Conservation (phyloP, 2,888 invertebrate species). For the Hirtodrosophila alboralis region DNA sequence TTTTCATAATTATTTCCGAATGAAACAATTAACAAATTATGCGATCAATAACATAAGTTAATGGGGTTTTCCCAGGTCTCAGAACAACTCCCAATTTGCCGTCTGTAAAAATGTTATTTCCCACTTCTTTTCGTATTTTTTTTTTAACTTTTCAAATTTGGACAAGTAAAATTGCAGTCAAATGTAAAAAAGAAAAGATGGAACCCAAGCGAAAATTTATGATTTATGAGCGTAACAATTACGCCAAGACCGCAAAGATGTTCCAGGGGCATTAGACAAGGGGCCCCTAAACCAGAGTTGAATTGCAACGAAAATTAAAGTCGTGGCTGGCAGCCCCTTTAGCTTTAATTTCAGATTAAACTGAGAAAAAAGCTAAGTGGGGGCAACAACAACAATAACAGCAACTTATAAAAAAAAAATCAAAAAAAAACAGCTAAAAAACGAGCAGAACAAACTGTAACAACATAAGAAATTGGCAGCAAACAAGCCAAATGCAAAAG, state of each 20-base stretch:
- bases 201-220: conserved; percentile 68
- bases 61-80: conserved; percentile 2
- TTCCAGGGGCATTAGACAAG: conserved; percentile 67
- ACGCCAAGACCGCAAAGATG: conserved; percentile 68
- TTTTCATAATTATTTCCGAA: too few species aligned
- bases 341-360: conserved; percentile 81
- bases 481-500: conserved; percentile 70
- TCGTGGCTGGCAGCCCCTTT: conserved; percentile 76
- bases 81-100: conserved; percentile 33
- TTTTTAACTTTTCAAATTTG: conserved; percentile 44
- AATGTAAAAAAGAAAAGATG: conserved; percentile 61
- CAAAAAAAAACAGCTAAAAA: conserved; percentile 35
- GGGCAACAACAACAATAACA: conserved; percentile 48
- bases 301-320: conserved; percentile 75
- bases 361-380: conserved; percentile 62
- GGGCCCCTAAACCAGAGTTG: conserved; percentile 26
- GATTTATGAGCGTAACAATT: conserved; percentile 75
- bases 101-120: conserved; percentile 50
- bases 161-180: conserved; percentile 69
- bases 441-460: conserved; percentile 72
- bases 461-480: conserved; percentile 80
- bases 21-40: too few species aligned
- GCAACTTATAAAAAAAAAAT: conserved; percentile 11
- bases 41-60: too few species aligned
- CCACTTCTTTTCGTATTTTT: too few species aligned